These are phyloP conservation scores for Craseonycteris thonglongyai DNA, from an alignment of 2,113 vertebrate species.

Conservation along the genomic window DNA sequence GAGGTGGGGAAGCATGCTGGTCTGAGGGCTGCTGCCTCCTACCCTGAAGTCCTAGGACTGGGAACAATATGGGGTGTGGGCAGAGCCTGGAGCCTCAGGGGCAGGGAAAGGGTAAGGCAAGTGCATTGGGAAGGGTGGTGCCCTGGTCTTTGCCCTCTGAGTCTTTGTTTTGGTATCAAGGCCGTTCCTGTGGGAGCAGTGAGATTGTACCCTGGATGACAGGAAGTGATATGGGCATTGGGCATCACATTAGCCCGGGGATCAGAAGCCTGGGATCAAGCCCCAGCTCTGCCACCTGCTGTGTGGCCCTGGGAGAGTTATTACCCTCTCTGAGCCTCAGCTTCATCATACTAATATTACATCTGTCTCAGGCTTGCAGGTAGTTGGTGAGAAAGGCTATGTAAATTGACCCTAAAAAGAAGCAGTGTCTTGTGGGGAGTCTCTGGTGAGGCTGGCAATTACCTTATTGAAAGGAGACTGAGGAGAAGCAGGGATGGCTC, in stretches of 20 bases:
- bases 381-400: background rate
- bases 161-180: background rate
- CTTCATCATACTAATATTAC: background rate
- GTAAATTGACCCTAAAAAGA: background rate
- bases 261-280: background rate
- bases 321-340: background rate
- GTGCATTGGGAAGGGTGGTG: background rate
- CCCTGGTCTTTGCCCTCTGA: background rate
- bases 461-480: background rate
- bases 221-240: background rate
- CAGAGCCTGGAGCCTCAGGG: background rate
- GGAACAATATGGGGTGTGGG: fast-evolving
- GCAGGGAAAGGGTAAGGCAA: background rate
- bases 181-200: background rate
- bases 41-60: background rate
- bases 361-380: background rate
- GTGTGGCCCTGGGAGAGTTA: background rate
- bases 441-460: background rate
- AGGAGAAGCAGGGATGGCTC: too few species aligned
- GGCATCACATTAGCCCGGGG: background rate
- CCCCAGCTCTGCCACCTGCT: background rate
- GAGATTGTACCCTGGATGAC: background rate
- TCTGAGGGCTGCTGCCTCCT: background rate
- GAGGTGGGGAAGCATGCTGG: background rate
- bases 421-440: background rate